A percentile compares a stretch with the other conserved stretches of the same genome.
Conservation (phyloP, 2,797 vertebrate genomes). For the Orientallactaga sibirica region DNA sequence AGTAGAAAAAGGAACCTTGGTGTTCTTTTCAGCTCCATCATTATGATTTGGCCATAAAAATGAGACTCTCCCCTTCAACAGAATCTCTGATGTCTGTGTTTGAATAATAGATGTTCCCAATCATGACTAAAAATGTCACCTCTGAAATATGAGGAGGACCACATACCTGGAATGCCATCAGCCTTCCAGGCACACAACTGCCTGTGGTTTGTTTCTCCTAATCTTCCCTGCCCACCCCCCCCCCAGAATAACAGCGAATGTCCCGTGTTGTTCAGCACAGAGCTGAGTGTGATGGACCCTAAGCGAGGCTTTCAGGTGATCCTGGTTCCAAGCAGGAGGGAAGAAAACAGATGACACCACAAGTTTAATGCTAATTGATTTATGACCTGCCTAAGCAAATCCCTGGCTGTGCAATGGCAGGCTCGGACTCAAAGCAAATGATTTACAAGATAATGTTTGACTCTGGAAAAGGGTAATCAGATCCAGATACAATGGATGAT, state of each 20-base stretch:
- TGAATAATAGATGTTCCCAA: conserved; percentile 67
- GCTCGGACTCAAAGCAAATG: conserved; percentile 91
- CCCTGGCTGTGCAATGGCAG: conserved; percentile 86
- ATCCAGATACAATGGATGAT: conserved; percentile 93
- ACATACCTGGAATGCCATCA: conserved; percentile 35
- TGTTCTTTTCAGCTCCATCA: conserved; percentile 25
- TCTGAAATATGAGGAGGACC: conserved; percentile 62
- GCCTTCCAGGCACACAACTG: background rate
- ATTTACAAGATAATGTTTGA: conserved; percentile 94
- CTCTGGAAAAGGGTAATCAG: conserved; percentile 92
- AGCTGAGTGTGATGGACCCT: conserved; percentile 75
- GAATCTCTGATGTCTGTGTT: conserved; percentile 55
- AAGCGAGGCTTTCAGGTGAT: conserved; percentile 84
- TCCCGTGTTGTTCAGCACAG: conserved; percentile 57
- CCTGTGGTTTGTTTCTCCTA: background rate
- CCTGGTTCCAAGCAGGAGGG: conserved; percentile 82
- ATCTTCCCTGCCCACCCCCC: background rate
- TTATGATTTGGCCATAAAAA: conserved; percentile 43
- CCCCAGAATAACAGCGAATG: conserved; percentile 16
- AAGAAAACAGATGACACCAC: conserved; percentile 90
- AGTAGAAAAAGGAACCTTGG: background rate
- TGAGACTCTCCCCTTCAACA: conserved; percentile 49
- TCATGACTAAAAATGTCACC: conserved; percentile 66
- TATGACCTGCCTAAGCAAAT: conserved; percentile 92
- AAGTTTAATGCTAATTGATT: conserved; percentile 92